Conservation (phyloP, 2,113 vertebrate species). For the Epinephelus cyanopodus region DNA sequence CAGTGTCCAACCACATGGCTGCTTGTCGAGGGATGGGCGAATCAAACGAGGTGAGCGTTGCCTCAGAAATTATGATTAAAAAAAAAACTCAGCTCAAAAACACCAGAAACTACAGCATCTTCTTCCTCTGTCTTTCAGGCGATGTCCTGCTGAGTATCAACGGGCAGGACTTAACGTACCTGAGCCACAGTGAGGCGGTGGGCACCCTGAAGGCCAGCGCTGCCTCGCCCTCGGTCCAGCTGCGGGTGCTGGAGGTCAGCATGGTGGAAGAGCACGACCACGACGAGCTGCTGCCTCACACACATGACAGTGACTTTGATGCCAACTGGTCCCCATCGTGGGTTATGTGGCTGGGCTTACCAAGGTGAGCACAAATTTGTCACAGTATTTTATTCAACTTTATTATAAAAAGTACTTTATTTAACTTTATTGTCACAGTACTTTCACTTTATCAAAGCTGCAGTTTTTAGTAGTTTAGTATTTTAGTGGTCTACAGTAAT, state of each 20-base stretch:
- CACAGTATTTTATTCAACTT: too few relatives aligned
- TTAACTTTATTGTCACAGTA: too few relatives aligned
- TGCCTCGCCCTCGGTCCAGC: slow-evolving; percentile 89
- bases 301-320: slow-evolving; percentile 92
- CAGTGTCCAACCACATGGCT: slow-evolving; percentile 96
- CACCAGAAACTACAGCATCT: neutral
- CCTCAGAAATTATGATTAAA: too few relatives aligned
- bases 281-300: slow-evolving; percentile 88
- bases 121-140: slow-evolving; percentile 79
- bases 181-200: slow-evolving; percentile 96
- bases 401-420: too few relatives aligned
- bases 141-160: slow-evolving; percentile 97
- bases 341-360: slow-evolving; percentile 98
- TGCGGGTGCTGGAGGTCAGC: slow-evolving; percentile 94
- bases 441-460: too few relatives aligned
- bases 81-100: neutral
- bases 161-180: slow-evolving; percentile 93
- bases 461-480: too few relatives aligned
- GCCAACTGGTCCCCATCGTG: slow-evolving; percentile 97
- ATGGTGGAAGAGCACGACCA: slow-evolving; percentile 88
- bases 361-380: slow-evolving; percentile 84
- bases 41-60: slow-evolving; percentile 92
- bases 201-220: slow-evolving; percentile 97
- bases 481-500: too few relatives aligned
- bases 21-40: slow-evolving; percentile 94